A percentile compares a stretch with the other conserved stretches of the same genome.
Evolutionary conservation across 1,140 invertebrate genomes (phyloP).

Genomic region (Zaprionus inermis): DNA sequence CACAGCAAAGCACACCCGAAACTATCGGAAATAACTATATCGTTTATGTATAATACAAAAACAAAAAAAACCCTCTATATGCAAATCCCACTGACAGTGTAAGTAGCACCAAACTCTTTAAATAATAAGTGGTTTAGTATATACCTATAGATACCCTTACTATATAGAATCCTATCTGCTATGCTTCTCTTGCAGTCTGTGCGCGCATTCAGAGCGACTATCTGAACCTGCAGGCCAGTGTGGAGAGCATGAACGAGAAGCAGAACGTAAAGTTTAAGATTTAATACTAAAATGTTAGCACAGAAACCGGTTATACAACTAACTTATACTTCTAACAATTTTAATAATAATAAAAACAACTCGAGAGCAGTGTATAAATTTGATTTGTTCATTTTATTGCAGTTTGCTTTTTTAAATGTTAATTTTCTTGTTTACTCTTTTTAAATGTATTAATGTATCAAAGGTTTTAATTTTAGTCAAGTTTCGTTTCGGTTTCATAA

Average conservation of each 20-base stretch:
- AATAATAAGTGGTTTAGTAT: background rate
- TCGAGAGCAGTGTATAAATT: slow-evolving; percentile 11
- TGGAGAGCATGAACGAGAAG: slow-evolving; percentile 73
- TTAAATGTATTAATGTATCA: slow-evolving; percentile 62
- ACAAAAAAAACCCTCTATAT: slow-evolving; percentile 10
- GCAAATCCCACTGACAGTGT: slow-evolving; percentile 59
- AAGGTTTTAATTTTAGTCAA: slow-evolving; percentile 56
- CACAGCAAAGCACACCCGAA: slow-evolving; percentile 54
- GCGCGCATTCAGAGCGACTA: slow-evolving; percentile 73
- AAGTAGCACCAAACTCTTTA: slow-evolving; percentile 50
- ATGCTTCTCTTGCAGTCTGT: slow-evolving; percentile 62
- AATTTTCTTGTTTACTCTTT: slow-evolving; percentile 30
- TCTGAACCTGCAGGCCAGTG: slow-evolving; percentile 64
- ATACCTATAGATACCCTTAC: background rate
- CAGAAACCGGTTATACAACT: slow-evolving; percentile 3
- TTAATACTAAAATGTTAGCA: slow-evolving; percentile 26
- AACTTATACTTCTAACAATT: background rate
- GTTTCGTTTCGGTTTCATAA: slow-evolving; percentile 45
- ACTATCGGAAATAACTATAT: slow-evolving; percentile 44
- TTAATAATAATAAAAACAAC: slow-evolving; percentile 39
- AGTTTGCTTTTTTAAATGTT: slow-evolving; percentile 52
- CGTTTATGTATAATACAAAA: background rate
- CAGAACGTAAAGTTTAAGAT: slow-evolving; percentile 81
- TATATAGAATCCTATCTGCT: slow-evolving; percentile 8
- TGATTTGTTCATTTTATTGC: slow-evolving; percentile 61